phyloP scores from a whole-genome alignment of 1,140 invertebrate species.

The Eupristina koningsbergeri region DNA sequence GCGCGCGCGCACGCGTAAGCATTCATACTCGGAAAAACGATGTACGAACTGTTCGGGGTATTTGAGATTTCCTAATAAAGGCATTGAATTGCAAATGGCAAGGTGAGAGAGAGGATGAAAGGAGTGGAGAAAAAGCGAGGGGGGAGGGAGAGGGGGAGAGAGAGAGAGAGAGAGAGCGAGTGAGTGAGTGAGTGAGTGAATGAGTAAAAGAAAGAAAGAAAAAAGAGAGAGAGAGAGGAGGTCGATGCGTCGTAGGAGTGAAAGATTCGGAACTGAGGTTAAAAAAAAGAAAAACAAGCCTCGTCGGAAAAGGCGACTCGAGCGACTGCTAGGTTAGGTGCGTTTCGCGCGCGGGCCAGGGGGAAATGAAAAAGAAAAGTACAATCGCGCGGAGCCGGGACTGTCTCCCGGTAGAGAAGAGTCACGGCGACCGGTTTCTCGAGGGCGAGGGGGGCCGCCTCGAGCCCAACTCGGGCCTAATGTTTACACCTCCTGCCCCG shows the following conservation, averaged over 20 bases:
- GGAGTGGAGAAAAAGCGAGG: background rate
- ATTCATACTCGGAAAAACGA: background rate
- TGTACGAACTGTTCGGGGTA: background rate
- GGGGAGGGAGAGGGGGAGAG: no score
- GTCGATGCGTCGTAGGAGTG: no score
- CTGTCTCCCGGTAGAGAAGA: no score
- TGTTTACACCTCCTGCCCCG: slow-evolving; percentile 2
- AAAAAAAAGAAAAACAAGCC: no score
- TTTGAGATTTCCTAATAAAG: slow-evolving; percentile 27
- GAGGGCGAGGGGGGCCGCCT: no score
- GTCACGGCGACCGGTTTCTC: background rate
- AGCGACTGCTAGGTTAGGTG: no score
- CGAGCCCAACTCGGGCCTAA: no score
- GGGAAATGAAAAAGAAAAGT: background rate
- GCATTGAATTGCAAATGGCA: slow-evolving; percentile 22
- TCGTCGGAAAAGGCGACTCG: no score
- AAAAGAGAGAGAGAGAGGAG: no score
- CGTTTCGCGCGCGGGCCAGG: no score
- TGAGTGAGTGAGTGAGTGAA: background rate
- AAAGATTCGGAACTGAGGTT: no score
- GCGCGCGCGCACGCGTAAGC: background rate
- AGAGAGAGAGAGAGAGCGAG: no score
- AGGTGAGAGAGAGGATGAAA: background rate
- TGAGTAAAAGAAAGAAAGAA: background rate
- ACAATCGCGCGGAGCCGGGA: background rate